Percentiles rank a stretch among this genome's conserved stretches.
phyloP scores from a whole-genome alignment of 2,113 vertebrate species.

The Oxygymnocypris stewartii region DNA sequence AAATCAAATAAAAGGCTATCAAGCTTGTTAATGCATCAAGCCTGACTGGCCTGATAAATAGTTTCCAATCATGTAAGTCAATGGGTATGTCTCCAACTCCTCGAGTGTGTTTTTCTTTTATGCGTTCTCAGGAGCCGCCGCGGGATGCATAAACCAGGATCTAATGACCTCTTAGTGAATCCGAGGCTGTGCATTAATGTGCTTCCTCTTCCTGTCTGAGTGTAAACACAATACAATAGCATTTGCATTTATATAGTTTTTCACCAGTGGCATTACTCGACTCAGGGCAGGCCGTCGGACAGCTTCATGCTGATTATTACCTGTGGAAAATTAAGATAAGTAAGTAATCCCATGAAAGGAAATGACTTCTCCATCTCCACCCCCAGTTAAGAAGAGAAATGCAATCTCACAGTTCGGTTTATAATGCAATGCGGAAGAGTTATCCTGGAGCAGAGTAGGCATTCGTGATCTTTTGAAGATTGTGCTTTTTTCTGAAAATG shows the following conservation, averaged over 20 bases:
- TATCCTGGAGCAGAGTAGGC: conserved; percentile 47
- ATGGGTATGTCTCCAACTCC: not conserved
- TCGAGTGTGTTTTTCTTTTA: conserved; percentile 45
- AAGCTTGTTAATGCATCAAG: not conserved
- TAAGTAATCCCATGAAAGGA: conserved; percentile 71
- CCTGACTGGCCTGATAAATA: not conserved
- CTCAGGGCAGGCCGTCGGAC: conserved; percentile 59
- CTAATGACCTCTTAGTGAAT: conserved; percentile 66
- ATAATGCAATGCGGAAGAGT: conserved; percentile 57
- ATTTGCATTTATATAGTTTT: conserved; percentile 83
- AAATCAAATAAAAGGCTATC: not conserved
- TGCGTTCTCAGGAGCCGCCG: conserved; percentile 58
- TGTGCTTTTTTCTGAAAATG: not conserved
- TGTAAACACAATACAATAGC: conserved; percentile 76
- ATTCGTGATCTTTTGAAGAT: conserved; percentile 28
- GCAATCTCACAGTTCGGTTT: conserved; percentile 46
- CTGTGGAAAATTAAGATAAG: conserved; percentile 79
- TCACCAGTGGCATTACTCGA: conserved; percentile 60
- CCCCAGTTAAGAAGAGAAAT: conserved; percentile 57
- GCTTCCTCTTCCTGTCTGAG: conserved; percentile 64
- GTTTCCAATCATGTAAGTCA: conserved; percentile 8
- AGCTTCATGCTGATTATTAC: conserved; percentile 74
- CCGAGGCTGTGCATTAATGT: conserved; percentile 64
- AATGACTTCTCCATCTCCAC: conserved; percentile 68
- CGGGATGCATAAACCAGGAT: conserved; percentile 57